These are phyloP conservation scores for Neelides sp. DNA, from an alignment of 1,140 invertebrate species.

Conservation along the genomic window DNA sequence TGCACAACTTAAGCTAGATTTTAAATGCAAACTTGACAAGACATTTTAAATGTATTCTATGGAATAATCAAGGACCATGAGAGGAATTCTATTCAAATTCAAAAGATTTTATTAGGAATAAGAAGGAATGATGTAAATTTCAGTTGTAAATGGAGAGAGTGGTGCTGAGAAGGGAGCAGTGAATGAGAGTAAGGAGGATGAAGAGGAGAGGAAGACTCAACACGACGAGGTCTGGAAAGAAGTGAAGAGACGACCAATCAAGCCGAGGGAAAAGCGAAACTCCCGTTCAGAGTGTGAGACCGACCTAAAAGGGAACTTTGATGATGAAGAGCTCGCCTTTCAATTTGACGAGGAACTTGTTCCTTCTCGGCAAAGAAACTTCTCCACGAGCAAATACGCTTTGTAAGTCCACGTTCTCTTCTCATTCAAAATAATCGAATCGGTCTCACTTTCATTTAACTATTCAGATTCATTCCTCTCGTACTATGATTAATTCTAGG, in stretches of 20 bases:
- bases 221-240: constrained; percentile 27
- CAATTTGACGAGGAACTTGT: constrained; percentile 91
- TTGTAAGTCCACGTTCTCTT: constrained; percentile 13
- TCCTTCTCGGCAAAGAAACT: constrained; percentile 46
- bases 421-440: no score
- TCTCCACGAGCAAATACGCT: constrained; percentile 20
- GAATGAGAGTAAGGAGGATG: background rate
- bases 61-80: no score
- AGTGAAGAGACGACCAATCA: constrained; percentile 42
- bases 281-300: constrained; percentile 23
- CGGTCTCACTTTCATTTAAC: no score
- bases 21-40: no score
- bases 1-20: no score
- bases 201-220: constrained; percentile 6
- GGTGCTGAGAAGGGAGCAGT: background rate
- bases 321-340: constrained; percentile 81
- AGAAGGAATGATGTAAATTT: no score
- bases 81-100: no score
- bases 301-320: constrained; percentile 40
- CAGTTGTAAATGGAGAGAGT: no score
- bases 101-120: no score
- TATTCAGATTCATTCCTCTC: no score
- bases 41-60: no score
- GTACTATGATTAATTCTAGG: no score
- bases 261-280: constrained; percentile 35